Conservation (phyloP, 2,888 invertebrate species). For the Nesidiocoris tenuis region DNA sequence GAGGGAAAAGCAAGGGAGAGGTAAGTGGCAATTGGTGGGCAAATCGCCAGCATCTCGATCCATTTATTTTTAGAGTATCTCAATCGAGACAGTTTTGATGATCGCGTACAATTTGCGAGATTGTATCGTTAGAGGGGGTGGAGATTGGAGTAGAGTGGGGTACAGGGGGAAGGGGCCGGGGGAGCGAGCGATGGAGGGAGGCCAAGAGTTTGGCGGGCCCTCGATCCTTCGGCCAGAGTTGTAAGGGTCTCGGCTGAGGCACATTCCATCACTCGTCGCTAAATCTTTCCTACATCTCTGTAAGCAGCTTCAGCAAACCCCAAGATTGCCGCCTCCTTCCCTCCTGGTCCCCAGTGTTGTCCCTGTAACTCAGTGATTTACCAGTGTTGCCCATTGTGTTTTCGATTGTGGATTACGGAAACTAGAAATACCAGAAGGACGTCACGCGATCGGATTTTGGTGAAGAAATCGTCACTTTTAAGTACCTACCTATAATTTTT, state of each 20-base stretch:
- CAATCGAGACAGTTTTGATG: too few relatives aligned
- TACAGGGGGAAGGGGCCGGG: conserved; percentile 47
- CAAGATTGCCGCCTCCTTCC: background rate
- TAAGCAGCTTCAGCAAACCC: conserved; percentile 26
- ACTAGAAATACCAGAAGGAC: conserved; percentile 25
- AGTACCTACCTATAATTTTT: background rate
- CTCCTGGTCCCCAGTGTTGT: conserved; percentile 20
- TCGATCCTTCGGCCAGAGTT: conserved; percentile 58
- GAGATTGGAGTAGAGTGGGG: conserved; percentile 43
- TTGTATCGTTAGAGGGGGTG: conserved; percentile 9
- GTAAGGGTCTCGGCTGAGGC: conserved; percentile 66
- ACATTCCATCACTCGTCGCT: conserved; percentile 48
- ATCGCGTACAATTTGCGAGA: background rate
- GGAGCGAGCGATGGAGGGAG: conserved; percentile 44
- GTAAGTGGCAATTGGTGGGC: too few relatives aligned
- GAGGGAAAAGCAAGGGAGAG: too few relatives aligned
- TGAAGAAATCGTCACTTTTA: conserved; percentile 3
- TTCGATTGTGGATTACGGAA: conserved; percentile 18
- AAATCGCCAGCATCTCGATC: too few relatives aligned
- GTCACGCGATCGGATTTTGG: conserved; percentile 20
- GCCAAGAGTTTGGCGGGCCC: conserved; percentile 42
- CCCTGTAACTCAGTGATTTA: conserved; percentile 17
- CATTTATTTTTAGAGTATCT: too few relatives aligned
- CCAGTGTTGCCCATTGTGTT: conserved; percentile 27
- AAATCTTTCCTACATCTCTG: conserved; percentile 50